phyloP scores from a whole-genome alignment of 2,888 invertebrate species.

The Eristalis pertinax region DNA sequence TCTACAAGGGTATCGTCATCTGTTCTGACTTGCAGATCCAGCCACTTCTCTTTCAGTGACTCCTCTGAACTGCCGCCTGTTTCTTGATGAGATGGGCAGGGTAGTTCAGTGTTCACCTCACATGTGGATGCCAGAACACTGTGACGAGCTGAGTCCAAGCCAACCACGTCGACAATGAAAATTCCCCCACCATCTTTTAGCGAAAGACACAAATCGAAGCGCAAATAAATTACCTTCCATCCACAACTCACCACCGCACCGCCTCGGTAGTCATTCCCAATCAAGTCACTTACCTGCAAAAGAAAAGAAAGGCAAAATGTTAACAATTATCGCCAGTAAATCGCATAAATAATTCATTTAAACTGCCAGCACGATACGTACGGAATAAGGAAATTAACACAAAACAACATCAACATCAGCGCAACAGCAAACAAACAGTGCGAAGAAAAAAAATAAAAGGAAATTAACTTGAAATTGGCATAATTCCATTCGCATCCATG shows the following conservation, averaged over 20 bases:
- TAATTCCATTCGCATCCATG: conserved; percentile 50
- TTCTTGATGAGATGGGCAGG: too few relatives aligned
- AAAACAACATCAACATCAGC: conserved; percentile 47
- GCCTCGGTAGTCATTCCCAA: neutral
- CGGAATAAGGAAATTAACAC: conserved; percentile 63
- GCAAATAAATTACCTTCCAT: too few relatives aligned
- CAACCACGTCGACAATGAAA: too few relatives aligned
- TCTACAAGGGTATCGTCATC: too few relatives aligned
- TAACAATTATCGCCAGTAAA: conserved; percentile 47
- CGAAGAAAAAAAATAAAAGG: conserved; percentile 54
- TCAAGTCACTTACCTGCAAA: conserved; percentile 48
- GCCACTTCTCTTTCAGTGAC: too few relatives aligned
- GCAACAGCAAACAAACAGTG: conserved; percentile 14
- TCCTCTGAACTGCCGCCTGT: too few relatives aligned
- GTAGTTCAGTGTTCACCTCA: too few relatives aligned
- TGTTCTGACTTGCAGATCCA: too few relatives aligned
- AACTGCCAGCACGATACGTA: neutral
- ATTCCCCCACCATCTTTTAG: too few relatives aligned
- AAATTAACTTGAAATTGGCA: conserved; percentile 70
- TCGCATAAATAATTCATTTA: conserved; percentile 56
- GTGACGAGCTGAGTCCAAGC: too few relatives aligned
- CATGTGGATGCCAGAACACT: too few relatives aligned
- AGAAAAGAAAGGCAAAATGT: conserved; percentile 11
- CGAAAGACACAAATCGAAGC: too few relatives aligned
- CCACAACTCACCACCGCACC: neutral